Evolutionary conservation across 1,140 invertebrate species (phyloP).

Genomic region (Danaus plexippus): DNA sequence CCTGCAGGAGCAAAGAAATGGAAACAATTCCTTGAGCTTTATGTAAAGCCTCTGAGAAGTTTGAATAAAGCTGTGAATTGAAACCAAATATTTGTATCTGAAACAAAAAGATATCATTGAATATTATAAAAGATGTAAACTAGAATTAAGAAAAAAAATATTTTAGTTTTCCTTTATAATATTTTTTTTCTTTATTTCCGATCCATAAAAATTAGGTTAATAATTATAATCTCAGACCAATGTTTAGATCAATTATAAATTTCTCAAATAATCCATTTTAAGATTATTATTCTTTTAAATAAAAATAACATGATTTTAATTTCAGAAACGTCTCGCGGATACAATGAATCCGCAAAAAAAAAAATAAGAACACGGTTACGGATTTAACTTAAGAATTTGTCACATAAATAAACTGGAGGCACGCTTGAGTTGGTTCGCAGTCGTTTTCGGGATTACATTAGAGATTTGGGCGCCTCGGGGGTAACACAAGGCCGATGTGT

Average conservation of each 20-base stretch:
- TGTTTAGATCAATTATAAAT: no score
- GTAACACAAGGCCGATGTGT: slow-evolving; percentile 44
- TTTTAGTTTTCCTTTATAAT: no score
- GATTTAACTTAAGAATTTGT: slow-evolving; percentile 67
- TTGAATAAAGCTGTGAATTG: slow-evolving; percentile 93
- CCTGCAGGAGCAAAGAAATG: slow-evolving; percentile 89
- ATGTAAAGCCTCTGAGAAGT: slow-evolving; percentile 90
- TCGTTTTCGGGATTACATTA: slow-evolving; percentile 65
- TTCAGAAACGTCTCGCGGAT: slow-evolving; percentile 12
- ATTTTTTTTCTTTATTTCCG: no score
- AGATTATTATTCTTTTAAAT: neutral
- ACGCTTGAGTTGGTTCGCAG: slow-evolving; percentile 61
- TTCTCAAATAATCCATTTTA: no score
- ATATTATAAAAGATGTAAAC: slow-evolving; percentile 9
- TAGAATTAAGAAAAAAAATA: neutral
- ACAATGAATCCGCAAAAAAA: slow-evolving; percentile 32
- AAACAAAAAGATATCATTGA: slow-evolving; percentile 59
- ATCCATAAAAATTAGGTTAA: no score
- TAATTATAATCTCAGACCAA: no score
- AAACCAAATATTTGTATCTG: slow-evolving; percentile 96
- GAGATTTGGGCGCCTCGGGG: slow-evolving; percentile 51
- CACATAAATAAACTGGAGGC: slow-evolving; percentile 67
- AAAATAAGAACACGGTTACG: slow-evolving; percentile 53
- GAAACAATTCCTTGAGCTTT: slow-evolving; percentile 91
- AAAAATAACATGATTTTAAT: slow-evolving; percentile 3